Base-by-base conservation (phyloP, 2,113 vertebrate genomes). In the Uropsilus gracilis region DNA sequence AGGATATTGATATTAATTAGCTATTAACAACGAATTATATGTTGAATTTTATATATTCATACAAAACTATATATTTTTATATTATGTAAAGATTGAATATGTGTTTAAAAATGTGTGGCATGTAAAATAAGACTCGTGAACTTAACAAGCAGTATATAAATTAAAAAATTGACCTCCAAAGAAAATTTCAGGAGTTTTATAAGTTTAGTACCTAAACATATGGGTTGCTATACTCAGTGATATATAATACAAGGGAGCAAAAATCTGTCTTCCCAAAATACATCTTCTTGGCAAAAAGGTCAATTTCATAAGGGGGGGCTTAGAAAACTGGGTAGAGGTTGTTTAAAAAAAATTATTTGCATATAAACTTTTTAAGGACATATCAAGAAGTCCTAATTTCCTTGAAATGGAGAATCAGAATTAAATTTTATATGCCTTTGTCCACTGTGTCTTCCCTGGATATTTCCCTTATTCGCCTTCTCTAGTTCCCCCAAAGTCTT, bases 121-220 rank as follows among this genome's bases (percentile, higher is more conserved):
- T 14, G 64, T 10, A 46, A 75, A 48, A 80, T 91, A 61, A 57
- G 3, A 71, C 57, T 63, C 63, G 64, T 5, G 14, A 44, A 69
- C 0, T 53, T 90, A 75, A 66, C 39, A 66, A 50, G 77, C 7
- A 68, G 12, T 44, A 0, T 64, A 39, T 50, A 76, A 6, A 81
- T 57, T 84, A 83, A 94, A 97, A 57, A 95, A 68, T 89, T 87
- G 64, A 18, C 5, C 20, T 78, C 6, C 16, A 37, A 59, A 76
- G 8, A 59, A 77, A 22, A 57, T 82, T 53, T 75, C 50, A 80
- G 26, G 22, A 64, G 2, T 1, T 64, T 95, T 88, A 2, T 6
- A 77, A 88, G 13, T 61, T 87, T 85, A 76, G 72, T 63, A 93
- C 28, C 3, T 77, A 82, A 82, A 55, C 8, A 28, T 48, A 90